Percentiles rank a stretch among this genome's conserved stretches.
Evolutionary conservation across 2,888 invertebrate species (phyloP).

Genomic region (Caradrina kadenii): DNA sequence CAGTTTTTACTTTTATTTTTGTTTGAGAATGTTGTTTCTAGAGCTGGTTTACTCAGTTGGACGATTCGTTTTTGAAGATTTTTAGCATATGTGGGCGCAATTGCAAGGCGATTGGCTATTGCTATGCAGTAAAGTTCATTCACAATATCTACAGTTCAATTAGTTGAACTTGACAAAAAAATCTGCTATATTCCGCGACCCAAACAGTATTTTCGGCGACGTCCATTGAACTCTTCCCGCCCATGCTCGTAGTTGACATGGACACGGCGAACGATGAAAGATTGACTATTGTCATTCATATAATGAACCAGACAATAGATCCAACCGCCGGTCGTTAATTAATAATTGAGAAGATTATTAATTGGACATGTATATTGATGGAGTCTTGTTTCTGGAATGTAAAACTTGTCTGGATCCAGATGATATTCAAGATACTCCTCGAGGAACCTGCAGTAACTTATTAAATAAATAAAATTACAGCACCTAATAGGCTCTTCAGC

Average conservation of each 20-base stretch:
- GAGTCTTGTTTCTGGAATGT: not conserved
- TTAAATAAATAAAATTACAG: slow-evolving; percentile 16
- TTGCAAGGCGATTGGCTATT: not conserved
- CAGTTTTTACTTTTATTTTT: slow-evolving; percentile 33
- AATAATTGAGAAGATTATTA: slow-evolving; percentile 10
- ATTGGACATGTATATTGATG: slow-evolving; percentile 3
- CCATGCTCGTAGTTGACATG: slow-evolving; percentile 5
- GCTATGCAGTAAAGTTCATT: not conserved
- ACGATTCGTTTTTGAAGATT: too few species aligned
- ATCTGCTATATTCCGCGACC: not conserved
- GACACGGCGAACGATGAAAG: slow-evolving; percentile 16
- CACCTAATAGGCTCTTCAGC: not conserved
- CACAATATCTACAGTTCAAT: not conserved
- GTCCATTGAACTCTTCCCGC: slow-evolving; percentile 7
- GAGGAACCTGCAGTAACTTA: not conserved
- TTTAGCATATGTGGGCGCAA: too few species aligned
- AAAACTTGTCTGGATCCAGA: not conserved
- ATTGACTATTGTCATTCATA: slow-evolving; percentile 28
- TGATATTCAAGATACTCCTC: not conserved
- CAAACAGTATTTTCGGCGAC: slow-evolving; percentile 11
- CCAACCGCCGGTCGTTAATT: slow-evolving; percentile 12
- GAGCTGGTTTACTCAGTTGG: not conserved
- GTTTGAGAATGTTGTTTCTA: not conserved
- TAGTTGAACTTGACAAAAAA: not conserved
- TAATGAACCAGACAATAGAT: slow-evolving; percentile 46